Evolutionary conservation across 2,888 invertebrate genomes (phyloP).

Genomic region (Xestia sexstrigata): DNA sequence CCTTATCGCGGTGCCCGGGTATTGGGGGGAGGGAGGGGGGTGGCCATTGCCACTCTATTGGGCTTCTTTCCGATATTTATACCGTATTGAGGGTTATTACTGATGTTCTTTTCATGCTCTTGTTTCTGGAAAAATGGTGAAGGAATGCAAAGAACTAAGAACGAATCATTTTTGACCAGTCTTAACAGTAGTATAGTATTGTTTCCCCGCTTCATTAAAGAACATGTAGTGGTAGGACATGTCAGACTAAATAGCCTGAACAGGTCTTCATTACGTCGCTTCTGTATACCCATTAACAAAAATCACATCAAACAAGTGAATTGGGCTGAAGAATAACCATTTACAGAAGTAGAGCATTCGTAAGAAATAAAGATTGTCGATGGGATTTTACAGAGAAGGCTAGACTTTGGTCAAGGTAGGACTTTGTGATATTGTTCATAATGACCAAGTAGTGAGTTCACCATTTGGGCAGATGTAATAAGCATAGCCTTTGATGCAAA

Average conservation of each 20-base stretch:
- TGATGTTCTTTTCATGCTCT: conserved; percentile 41
- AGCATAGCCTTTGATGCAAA: not conserved
- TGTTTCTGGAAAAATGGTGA: not conserved
- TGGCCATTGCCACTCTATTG: conserved; percentile 53
- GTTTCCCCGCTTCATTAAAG: not conserved
- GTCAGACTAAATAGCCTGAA: not conserved
- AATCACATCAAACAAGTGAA: not conserved
- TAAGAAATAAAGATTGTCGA: not conserved
- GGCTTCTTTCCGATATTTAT: conserved; percentile 61
- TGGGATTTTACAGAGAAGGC: not conserved
- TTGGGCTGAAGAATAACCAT: not conserved
- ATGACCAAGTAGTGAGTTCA: not conserved
- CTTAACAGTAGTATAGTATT: not conserved
- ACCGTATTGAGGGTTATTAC: conserved; percentile 50
- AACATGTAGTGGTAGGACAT: too few species aligned
- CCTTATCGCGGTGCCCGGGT: conserved; percentile 67
- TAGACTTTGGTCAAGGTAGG: not conserved
- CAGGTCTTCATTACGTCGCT: not conserved
- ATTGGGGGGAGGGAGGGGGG: conserved; percentile 3
- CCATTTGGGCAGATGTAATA: not conserved
- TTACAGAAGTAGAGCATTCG: not conserved
- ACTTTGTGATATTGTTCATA: not conserved
- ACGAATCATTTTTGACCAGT: too few species aligned
- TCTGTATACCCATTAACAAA: not conserved
- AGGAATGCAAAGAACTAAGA: not conserved